Percentiles rank a stretch among this genome's conserved stretches.
Conservation (phyloP, 2,888 invertebrate species). For the Amphimallon solstitiale region DNA sequence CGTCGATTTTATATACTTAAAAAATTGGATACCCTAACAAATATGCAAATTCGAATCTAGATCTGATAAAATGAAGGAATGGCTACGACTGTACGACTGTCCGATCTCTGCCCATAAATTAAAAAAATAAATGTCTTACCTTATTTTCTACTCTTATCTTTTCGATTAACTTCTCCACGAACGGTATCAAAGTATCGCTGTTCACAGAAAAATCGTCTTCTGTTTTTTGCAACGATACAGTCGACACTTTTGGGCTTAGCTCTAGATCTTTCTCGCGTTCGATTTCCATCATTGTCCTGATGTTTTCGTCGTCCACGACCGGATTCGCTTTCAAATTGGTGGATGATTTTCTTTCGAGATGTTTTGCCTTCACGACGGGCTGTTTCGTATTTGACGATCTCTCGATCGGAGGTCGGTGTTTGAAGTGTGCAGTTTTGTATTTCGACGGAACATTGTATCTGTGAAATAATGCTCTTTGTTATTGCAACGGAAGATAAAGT, state of each 20-base stretch:
- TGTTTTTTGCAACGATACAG: not conserved
- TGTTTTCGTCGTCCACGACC: slow-evolving; percentile 54
- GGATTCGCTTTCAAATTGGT: slow-evolving; percentile 48
- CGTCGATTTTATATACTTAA: no score
- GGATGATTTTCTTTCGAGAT: slow-evolving; percentile 43
- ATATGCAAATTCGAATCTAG: no score
- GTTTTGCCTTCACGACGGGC: slow-evolving; percentile 17
- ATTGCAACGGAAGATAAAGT: no score
- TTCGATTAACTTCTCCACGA: slow-evolving; percentile 30
- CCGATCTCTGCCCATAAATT: no score
- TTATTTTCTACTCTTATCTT: slow-evolving; percentile 33
- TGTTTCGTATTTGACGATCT: slow-evolving; percentile 33
- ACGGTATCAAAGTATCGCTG: slow-evolving; percentile 5
- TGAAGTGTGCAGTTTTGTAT: slow-evolving; percentile 59
- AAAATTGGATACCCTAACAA: no score
- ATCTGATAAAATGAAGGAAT: no score
- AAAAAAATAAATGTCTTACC: slow-evolving; percentile 24
- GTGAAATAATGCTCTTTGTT: not conserved
- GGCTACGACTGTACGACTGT: no score
- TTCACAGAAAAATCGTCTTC: slow-evolving; percentile 2
- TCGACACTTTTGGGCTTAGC: not conserved
- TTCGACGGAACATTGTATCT: slow-evolving; percentile 58
- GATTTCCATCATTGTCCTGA: slow-evolving; percentile 57
- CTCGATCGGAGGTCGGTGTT: slow-evolving; percentile 56
- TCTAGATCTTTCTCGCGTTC: slow-evolving; percentile 41